Conservation (phyloP, 30 jellyfish, hydroid and myxozoan genomes). For the Pelagia noctiluca region DNA sequence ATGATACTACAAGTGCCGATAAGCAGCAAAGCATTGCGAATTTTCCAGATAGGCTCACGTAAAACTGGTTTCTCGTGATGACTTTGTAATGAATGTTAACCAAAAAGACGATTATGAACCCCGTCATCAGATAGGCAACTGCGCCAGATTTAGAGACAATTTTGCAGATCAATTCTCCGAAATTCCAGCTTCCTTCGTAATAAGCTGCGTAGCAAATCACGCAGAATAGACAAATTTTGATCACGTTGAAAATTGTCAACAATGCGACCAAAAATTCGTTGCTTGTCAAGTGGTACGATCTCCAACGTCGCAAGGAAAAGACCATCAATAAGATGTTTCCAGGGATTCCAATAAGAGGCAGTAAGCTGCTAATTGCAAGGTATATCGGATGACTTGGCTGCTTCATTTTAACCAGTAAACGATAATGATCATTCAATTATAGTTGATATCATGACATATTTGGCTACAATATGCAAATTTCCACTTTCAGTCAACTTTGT, state of each 20-base stretch:
- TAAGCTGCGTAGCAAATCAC: conserved; percentile 47
- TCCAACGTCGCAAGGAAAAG: conserved; percentile 44
- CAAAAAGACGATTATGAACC: conserved; percentile 26
- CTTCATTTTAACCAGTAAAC: too few relatives aligned
- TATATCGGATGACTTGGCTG: not conserved
- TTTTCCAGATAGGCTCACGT: conserved; percentile 16
- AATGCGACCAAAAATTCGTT: conserved; percentile 28
- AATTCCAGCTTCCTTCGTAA: conserved; percentile 34
- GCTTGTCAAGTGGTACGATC: conserved; percentile 36
- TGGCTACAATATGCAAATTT: not conserved
- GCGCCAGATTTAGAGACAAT: conserved; percentile 57
- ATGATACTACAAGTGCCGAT: not conserved
- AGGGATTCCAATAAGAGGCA: conserved; percentile 30
- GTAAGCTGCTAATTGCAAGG: conserved; percentile 12
- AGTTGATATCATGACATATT: not conserved
- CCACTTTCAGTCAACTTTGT: too few relatives aligned
- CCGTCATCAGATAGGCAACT: conserved; percentile 41
- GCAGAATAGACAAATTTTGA: conserved; percentile 26
- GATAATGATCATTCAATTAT: not conserved
- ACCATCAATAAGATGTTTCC: conserved; percentile 35
- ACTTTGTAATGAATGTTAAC: conserved; percentile 21
- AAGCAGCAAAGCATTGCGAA: not conserved
- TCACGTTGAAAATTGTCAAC: conserved; percentile 34
- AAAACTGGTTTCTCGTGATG: conserved; percentile 1
- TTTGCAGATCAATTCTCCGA: conserved; percentile 17